Evolutionary conservation across 2,888 invertebrate genomes (phyloP), one percentile per base, ranked within the genome.

Genomic region (Trissoscelio sp.): DNA sequence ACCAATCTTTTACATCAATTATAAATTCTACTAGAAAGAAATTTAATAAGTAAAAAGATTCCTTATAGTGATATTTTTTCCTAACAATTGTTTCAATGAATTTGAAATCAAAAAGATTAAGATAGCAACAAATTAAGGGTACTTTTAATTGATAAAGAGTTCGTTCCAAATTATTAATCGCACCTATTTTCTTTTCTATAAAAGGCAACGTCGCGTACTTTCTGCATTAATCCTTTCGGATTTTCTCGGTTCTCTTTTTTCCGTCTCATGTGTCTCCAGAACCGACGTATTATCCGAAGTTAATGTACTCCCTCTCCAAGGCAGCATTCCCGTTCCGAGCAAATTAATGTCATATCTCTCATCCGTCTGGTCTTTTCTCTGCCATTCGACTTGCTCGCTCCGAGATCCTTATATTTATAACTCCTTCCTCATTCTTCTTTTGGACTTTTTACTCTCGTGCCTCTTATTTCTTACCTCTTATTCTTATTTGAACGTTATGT

Each of bases 301-400:
- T 80, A 74, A 80, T 80, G 70, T 70, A 74, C 74, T 70, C 69
- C 74, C 58, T 74, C 67, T 70, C 28, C 34, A 3, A 51, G 51
- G 18, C 28, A 46, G 48, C 74, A 64, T 66, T 73, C 79, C 74
- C 60, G 62, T 79, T 79, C 69, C 79, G 62, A 64, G 62, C 74
- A 75, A 80, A 80, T 80, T 74, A 80, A 74, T 80, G 74, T 80
- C 79, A 69, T 74, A 80, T 69, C 74, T 73, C 64, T 80, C 74
- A 64, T 80, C 74, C 74, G 79, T 80, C 69, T 69, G 74, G 44
- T 57, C 67, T 73, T 79, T 79, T 73, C 79, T 73, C 44, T 62
- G 51, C 70, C 78, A 79, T 73, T 79, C 73, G 73, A 67, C 67
- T 73, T 64, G 69, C 73, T 67, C 44, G 73, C 60, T 53, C 55